Evolutionary conservation across 1,140 invertebrate genomes (phyloP).

Genomic region (Branchinecta lynchi): DNA sequence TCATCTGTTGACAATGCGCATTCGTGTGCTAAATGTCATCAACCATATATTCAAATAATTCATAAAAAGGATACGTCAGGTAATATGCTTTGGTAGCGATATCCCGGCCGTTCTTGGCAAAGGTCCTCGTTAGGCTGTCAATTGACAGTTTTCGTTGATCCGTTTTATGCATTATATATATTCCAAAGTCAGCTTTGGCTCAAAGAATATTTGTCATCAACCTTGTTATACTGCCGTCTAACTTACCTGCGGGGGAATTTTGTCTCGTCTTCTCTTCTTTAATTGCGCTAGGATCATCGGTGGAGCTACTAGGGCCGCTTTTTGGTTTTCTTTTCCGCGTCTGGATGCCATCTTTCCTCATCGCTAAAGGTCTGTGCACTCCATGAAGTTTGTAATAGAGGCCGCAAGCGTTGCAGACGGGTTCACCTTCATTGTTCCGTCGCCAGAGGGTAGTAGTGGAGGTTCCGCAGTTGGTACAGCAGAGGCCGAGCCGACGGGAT

Average conservation of each 20-base stretch:
- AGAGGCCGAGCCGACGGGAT: conserved; percentile 65
- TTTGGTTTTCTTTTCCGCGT: conserved; percentile 91
- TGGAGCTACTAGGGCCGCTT: conserved; percentile 27
- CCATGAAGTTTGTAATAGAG: conserved; percentile 85
- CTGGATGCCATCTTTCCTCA: conserved; percentile 93
- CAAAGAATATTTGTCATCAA: too few species aligned
- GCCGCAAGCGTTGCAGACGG: conserved; percentile 88
- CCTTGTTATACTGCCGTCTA: too few species aligned
- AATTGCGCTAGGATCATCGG: not conserved
- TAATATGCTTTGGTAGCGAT: too few species aligned
- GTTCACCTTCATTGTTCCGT: conserved; percentile 71
- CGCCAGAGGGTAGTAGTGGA: conserved; percentile 84
- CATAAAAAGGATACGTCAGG: too few species aligned
- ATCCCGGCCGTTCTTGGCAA: too few species aligned
- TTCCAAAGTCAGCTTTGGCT: too few species aligned
- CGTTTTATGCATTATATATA: too few species aligned
- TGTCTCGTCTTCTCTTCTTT: not conserved
- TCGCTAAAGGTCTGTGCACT: conserved; percentile 69
- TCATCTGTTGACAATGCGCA: too few species aligned
- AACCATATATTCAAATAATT: too few species aligned
- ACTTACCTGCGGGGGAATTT: not conserved
- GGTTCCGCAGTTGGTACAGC: conserved; percentile 88
- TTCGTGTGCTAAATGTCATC: too few species aligned
- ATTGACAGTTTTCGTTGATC: too few species aligned
- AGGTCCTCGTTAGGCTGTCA: too few species aligned